Conservation (phyloP, 37 sponge, comb jelly and placozoan genomes). For the Theonella swinhoei region DNA sequence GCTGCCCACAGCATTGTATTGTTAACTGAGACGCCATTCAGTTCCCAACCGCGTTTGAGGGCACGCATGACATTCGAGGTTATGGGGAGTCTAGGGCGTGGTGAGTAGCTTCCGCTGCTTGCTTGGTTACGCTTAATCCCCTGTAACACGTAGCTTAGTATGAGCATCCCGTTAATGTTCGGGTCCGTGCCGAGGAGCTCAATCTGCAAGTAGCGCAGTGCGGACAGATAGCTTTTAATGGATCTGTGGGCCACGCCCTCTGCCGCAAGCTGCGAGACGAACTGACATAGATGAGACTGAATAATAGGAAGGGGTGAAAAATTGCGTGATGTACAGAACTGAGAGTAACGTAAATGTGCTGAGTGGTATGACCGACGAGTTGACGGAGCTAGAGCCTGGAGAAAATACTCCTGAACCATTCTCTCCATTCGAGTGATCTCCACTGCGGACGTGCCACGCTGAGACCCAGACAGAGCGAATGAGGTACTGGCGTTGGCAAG, state of each 20-base stretch:
- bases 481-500: background rate
- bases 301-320: background rate
- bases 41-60: no score
- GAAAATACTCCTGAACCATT: slow-evolving; percentile 5
- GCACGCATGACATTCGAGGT: background rate
- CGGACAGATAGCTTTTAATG: background rate
- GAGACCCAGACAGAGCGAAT: no score
- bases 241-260: background rate
- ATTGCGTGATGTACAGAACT: background rate
- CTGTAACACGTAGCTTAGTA: slow-evolving; percentile 1
- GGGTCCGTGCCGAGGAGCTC: background rate
- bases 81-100: background rate
- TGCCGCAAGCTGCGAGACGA: background rate
- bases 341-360: background rate
- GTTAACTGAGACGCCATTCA: no score
- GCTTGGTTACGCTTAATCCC: background rate
- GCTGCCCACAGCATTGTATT: background rate
- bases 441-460: no score
- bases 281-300: background rate
- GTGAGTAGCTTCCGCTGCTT: no score
- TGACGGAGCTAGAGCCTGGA: background rate
- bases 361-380: background rate
- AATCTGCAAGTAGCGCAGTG: slow-evolving; percentile 3
- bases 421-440: background rate
- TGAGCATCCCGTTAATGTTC: background rate